A percentile compares a stretch with the other conserved stretches of the same genome.
Conservation (phyloP, 1,140 invertebrate genomes). For the Diorhabda carinulata region DNA sequence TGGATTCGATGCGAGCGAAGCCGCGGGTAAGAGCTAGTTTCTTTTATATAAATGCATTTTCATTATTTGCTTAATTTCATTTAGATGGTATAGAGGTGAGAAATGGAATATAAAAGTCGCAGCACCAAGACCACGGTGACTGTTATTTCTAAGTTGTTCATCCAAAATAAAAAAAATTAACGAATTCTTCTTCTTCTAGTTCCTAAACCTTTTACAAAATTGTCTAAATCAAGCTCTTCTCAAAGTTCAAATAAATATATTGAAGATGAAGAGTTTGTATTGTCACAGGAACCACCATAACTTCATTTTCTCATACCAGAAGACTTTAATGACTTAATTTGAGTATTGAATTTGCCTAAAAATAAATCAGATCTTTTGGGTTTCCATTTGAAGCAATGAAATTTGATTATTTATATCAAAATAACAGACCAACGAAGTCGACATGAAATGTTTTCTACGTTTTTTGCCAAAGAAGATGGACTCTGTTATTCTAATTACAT, state of each 20-base stretch:
- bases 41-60: too few relatives aligned
- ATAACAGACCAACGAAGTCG: not conserved
- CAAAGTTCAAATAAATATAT: slow-evolving; percentile 9
- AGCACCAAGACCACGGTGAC: slow-evolving; percentile 13
- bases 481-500: slow-evolving; percentile 17
- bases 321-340: slow-evolving; percentile 37
- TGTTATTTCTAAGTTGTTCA: slow-evolving; percentile 7
- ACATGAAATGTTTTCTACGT: slow-evolving; percentile 7
- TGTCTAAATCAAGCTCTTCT: not conserved
- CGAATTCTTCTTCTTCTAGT: not conserved
- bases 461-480: not conserved
- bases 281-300: not conserved
- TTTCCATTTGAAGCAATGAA: too few relatives aligned
- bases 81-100: slow-evolving; percentile 10
- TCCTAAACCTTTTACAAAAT: not conserved
- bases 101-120: slow-evolving; percentile 9
- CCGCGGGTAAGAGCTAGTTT: too few relatives aligned
- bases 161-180: slow-evolving; percentile 1
- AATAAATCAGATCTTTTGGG: slow-evolving; percentile 37
- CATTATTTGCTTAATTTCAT: not conserved
- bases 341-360: slow-evolving; percentile 43
- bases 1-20: too few relatives aligned
- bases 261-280: not conserved
- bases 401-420: too few relatives aligned
- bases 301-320: slow-evolving; percentile 33